Percentiles rank a stretch among this genome's conserved stretches.
Evolutionary conservation across 2,113 vertebrate genomes (phyloP).

Genomic region (Nymphicus hollandicus): DNA sequence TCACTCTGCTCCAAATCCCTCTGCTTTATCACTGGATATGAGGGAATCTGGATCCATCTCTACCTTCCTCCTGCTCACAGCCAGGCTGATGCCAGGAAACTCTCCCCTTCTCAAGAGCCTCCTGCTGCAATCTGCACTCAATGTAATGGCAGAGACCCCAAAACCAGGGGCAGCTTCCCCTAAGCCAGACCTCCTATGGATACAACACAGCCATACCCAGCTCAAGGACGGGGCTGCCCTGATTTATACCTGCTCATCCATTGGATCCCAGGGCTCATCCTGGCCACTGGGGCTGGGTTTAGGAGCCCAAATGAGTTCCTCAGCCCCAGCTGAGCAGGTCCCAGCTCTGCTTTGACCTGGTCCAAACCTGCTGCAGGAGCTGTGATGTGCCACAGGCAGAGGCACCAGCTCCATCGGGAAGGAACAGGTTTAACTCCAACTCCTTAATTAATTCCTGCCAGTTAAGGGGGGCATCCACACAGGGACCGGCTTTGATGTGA

Average conservation of each 20-base stretch:
- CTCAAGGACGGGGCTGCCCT: too few relatives aligned
- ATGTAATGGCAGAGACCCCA: background rate
- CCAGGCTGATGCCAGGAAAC: background rate
- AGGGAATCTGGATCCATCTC: background rate
- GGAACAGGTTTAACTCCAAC: background rate
- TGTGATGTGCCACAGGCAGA: background rate
- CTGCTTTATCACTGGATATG: background rate
- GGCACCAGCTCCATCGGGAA: background rate
- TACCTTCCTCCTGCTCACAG: background rate
- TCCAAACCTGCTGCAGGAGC: background rate
- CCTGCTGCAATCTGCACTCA: background rate
- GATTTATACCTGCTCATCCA: background rate
- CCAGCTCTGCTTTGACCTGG: background rate
- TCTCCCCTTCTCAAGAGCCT: background rate
- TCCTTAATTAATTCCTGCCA: background rate
- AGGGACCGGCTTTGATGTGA: slow-evolving; percentile 15
- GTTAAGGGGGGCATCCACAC: background rate
- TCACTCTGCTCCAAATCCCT: background rate
- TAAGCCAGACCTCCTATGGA: background rate
- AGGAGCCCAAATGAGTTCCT: background rate
- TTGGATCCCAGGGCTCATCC: background rate
- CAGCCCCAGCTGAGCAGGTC: background rate
- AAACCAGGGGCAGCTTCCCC: background rate
- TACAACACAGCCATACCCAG: background rate
- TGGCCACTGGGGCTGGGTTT: background rate